Evolutionary conservation across 2,797 vertebrate genomes (phyloP).

Genomic region (Phataginus tetradactyla): DNA sequence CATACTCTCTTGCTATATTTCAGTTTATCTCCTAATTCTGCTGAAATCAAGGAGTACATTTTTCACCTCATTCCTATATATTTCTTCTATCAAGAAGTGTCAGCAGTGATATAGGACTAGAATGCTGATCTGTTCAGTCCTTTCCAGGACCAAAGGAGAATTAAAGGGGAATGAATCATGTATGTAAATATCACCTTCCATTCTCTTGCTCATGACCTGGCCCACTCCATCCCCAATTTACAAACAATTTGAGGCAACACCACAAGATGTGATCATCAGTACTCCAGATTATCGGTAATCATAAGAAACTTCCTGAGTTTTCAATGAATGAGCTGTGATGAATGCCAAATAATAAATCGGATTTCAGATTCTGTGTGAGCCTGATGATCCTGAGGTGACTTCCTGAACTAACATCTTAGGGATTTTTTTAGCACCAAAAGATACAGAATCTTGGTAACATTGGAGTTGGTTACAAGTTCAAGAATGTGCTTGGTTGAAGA

Average conservation of each 20-base stretch:
- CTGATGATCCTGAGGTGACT: neutral
- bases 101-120: neutral
- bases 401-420: neutral
- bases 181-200: neutral
- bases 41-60: neutral
- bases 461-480: neutral
- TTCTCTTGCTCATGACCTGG: neutral
- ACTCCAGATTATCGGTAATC: neutral
- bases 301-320: neutral
- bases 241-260: neutral
- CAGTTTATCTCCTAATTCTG: neutral
- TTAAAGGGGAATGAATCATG: neutral
- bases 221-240: neutral
- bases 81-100: neutral
- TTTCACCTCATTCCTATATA: neutral
- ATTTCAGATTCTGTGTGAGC: neutral
- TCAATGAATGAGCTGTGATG: neutral
- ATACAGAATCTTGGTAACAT: neutral
- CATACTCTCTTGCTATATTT: neutral
- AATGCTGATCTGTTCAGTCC: neutral
- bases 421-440: neutral
- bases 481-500: neutral
- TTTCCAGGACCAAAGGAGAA: neutral
- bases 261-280: neutral
- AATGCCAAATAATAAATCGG: neutral